These are phyloP conservation scores for Agonopterix arenella DNA, from an alignment of 2,888 invertebrate genomes.

Conservation along the genomic window DNA sequence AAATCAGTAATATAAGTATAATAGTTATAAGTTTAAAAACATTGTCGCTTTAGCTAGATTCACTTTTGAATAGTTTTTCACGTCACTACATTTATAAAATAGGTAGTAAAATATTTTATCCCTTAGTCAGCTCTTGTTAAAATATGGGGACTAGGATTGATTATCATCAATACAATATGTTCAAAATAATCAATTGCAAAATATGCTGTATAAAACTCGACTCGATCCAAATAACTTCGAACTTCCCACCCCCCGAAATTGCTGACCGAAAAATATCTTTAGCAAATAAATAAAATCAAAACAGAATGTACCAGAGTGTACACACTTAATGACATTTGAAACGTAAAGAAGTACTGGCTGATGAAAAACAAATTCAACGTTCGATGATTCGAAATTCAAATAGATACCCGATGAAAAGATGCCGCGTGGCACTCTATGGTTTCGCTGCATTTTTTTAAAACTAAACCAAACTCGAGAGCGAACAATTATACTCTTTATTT, in stretches of 20 bases:
- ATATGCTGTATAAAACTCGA: no score
- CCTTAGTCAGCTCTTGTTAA: no score
- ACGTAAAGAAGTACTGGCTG: conserved; percentile 58
- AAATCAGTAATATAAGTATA: no score
- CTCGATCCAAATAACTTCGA: conserved; percentile 30
- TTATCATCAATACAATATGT: no score
- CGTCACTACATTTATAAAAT: no score
- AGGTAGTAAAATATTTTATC: no score
- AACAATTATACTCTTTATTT: conserved; percentile 5
- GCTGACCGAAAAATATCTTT: conserved; percentile 51
- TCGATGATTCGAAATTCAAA: conserved; percentile 65
- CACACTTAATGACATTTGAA: conserved; percentile 62
- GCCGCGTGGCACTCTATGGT: conserved; percentile 57
- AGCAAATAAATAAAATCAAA: conserved; percentile 55
- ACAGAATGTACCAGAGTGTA: conserved; percentile 31
- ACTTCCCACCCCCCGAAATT: conserved; percentile 42
- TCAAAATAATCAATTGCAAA: no score
- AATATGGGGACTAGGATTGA: no score
- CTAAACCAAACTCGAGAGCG: background rate
- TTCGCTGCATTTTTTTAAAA: conserved; percentile 15
- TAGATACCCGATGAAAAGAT: conserved; percentile 69
- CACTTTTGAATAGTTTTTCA: no score
- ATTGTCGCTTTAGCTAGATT: no score
- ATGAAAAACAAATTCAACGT: conserved; percentile 71
- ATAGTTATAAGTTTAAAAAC: no score